Percentiles rank a stretch among this genome's conserved stretches.
These are phyloP conservation scores for Cryptophagus acutangulus DNA, from an alignment of 2,888 invertebrate genomes.

Conservation along the genomic window DNA sequence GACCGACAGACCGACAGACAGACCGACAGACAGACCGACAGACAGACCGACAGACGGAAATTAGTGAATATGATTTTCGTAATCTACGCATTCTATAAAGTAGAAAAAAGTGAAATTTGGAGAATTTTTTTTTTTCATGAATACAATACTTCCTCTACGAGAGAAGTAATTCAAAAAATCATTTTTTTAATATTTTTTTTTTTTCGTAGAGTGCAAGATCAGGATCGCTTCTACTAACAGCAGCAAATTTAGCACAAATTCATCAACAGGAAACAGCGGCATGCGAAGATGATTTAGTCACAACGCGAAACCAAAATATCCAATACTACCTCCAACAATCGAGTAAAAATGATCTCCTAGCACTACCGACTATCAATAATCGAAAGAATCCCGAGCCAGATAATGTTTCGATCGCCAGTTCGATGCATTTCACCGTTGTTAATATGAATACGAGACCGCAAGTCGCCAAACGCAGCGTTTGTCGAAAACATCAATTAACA, in stretches of 20 bases:
- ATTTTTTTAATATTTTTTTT: too few relatives aligned
- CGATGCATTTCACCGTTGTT: conserved; percentile 82
- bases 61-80: too few relatives aligned
- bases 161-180: too few relatives aligned
- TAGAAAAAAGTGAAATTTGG: too few relatives aligned
- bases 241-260: conserved; percentile 61
- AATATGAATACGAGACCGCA: conserved; percentile 59
- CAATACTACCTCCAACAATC: conserved; percentile 40
- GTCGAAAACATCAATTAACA: conserved; percentile 73
- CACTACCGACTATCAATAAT: conserved; percentile 15
- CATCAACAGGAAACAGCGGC: conserved; percentile 31
- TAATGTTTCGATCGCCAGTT: conserved; percentile 73
- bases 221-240: conserved; percentile 72
- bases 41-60: too few relatives aligned
- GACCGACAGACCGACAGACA: too few relatives aligned
- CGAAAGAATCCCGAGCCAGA: conserved; percentile 51
- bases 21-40: too few relatives aligned
- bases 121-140: too few relatives aligned
- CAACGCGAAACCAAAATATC: conserved; percentile 39
- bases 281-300: conserved; percentile 24
- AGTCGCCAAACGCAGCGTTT: conserved; percentile 60
- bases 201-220: conserved; percentile 71
- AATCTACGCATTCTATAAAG: too few relatives aligned
- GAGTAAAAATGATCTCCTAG: conserved; percentile 18
- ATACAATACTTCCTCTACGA: too few relatives aligned